Conservation (phyloP, 2,797 vertebrate species). For the Rhodeus uyekii region DNA sequence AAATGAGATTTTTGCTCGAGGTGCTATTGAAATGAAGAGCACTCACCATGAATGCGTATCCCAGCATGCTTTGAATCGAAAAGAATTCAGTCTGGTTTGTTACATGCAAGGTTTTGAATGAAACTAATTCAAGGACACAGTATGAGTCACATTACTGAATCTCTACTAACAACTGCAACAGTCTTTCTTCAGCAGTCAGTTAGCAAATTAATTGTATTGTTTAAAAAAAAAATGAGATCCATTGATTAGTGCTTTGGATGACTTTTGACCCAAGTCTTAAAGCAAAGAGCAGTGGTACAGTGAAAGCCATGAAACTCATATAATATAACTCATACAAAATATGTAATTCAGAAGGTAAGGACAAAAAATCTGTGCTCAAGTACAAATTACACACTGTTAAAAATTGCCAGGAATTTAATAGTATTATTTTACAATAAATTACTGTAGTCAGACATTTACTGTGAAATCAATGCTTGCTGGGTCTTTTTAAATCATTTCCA, state of each 20-base stretch:
- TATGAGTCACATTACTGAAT: not conserved
- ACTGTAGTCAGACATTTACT: too few relatives aligned
- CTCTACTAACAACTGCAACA: not conserved
- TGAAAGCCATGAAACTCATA: not conserved
- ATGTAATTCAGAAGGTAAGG: too few relatives aligned
- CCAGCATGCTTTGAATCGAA: not conserved
- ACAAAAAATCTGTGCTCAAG: not conserved
- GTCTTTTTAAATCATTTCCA: too few relatives aligned
- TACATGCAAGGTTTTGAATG: not conserved
- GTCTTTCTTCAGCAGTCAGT: not conserved
- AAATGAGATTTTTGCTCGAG: not conserved
- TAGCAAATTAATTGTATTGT: not conserved
- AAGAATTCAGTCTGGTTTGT: not conserved
- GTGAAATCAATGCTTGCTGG: too few relatives aligned
- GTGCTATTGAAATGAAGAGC: not conserved
- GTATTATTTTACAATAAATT: too few relatives aligned
- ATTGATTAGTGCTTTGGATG: not conserved
- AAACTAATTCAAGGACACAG: not conserved
- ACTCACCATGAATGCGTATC: not conserved
- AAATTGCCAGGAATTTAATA: too few relatives aligned
- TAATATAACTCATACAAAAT: not conserved
- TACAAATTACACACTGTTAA: too few relatives aligned
- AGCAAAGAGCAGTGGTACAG: not conserved
- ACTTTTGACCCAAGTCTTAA: conserved; percentile 18
- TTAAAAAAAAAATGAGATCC: not conserved